These are phyloP conservation scores for Rallus crepitans DNA, from an alignment of 2,797 vertebrate species.

Conservation along the genomic window DNA sequence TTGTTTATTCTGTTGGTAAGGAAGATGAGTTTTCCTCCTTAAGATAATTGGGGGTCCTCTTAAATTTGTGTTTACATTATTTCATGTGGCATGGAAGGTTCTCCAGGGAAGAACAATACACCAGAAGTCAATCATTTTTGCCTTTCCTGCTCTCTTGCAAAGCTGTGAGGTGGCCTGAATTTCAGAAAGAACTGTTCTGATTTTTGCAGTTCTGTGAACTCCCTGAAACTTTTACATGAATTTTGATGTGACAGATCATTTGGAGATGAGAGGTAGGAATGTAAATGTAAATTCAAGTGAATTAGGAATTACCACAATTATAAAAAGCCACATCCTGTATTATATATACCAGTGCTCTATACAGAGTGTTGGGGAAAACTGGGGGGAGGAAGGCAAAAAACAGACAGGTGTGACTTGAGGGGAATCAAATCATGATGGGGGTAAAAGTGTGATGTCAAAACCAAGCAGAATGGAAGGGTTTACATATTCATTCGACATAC, in stretches of 20 bases:
- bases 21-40: neutral
- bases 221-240: neutral
- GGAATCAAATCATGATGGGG: neutral
- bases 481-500: neutral
- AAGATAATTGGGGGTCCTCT: neutral
- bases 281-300: neutral
- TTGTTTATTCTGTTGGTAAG: neutral
- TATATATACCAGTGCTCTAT: rapidly evolving
- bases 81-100: neutral
- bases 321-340: neutral
- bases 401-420: neutral
- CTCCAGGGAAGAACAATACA: neutral
- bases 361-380: rapidly evolving
- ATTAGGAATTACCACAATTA: neutral
- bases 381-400: too few species aligned
- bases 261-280: neutral
- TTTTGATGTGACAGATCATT: neutral
- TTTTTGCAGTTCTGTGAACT: neutral
- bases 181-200: neutral
- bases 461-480: neutral
- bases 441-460: neutral
- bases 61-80: neutral
- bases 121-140: neutral
- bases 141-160: neutral
- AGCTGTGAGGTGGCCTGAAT: neutral